Evolutionary conservation across 2,113 vertebrate species (phyloP).

Genomic region (Salvelinus sp.): DNA sequence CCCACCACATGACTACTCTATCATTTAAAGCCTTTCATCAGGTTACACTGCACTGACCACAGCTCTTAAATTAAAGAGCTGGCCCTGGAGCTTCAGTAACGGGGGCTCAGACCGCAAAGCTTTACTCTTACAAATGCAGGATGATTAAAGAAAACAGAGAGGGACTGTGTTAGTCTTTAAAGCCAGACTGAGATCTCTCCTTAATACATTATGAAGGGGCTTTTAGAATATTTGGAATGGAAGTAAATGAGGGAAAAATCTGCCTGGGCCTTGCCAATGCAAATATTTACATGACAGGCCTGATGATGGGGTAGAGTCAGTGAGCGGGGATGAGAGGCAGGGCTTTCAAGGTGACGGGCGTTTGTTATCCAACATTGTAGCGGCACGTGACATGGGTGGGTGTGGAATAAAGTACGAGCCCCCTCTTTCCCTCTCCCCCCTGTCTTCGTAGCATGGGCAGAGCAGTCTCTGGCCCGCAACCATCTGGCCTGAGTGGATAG

Average conservation of each 20-base stretch:
- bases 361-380: conserved; percentile 46
- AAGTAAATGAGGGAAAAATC: conserved; percentile 47
- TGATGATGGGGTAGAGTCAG: conserved; percentile 31
- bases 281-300: conserved; percentile 53
- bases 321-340: neutral
- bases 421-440: too few relatives aligned
- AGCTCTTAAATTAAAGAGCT: conserved; percentile 76
- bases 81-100: conserved; percentile 34
- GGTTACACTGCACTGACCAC: conserved; percentile 67
- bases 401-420: conserved; percentile 40
- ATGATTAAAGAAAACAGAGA: conserved; percentile 64
- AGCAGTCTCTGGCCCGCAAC: conserved; percentile 51
- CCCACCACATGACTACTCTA: conserved; percentile 68
- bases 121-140: conserved; percentile 17
- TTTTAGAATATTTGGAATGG: conserved; percentile 25
- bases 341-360: conserved; percentile 55
- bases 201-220: conserved; percentile 42
- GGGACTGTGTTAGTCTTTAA: conserved; percentile 56
- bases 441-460: conserved; percentile 26
- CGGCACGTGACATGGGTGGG: conserved; percentile 38
- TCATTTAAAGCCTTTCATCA: conserved; percentile 76
- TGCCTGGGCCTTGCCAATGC: conserved; percentile 49
- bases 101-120: conserved; percentile 60
- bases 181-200: conserved; percentile 34
- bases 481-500: conserved; percentile 64